Percentiles rank a stretch among this genome's conserved stretches.
Evolutionary conservation across 1,140 invertebrate species (phyloP).

Genomic region (Drosophila nannoptera): DNA sequence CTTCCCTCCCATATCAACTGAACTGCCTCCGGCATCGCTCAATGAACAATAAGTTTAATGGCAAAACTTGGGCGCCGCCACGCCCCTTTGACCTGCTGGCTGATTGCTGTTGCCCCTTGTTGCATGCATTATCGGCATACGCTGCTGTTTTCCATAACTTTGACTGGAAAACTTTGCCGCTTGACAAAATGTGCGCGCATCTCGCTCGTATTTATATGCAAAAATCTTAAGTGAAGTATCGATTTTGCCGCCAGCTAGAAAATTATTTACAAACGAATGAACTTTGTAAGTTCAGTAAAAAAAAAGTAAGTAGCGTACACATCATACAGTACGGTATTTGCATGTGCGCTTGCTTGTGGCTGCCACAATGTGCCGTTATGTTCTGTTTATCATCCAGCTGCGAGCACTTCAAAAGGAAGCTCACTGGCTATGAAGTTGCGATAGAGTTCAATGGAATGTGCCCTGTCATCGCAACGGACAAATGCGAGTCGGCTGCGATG

Average conservation of each 20-base stretch:
- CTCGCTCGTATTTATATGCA: constrained; percentile 52
- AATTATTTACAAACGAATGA: constrained; percentile 76
- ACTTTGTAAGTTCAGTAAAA: constrained; percentile 64
- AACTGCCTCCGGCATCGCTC: background rate
- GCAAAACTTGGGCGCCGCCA: constrained; percentile 34
- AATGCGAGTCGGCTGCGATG: background rate
- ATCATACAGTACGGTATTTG: constrained; percentile 33
- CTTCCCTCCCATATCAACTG: background rate
- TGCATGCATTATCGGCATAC: constrained; percentile 67
- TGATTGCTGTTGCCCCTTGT: constrained; percentile 14
- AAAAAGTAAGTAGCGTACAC: constrained; percentile 9
- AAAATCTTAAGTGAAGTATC: constrained; percentile 74
- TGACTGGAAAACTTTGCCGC: constrained; percentile 59
- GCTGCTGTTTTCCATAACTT: constrained; percentile 64
- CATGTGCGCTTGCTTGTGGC: constrained; percentile 40
- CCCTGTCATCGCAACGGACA: constrained; percentile 14
- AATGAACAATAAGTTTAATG: constrained; percentile 56
- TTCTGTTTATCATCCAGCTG: constrained; percentile 60
- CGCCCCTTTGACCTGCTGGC: background rate
- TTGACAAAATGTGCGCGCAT: constrained; percentile 61
- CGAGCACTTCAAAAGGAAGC: constrained; percentile 51
- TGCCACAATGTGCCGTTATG: constrained; percentile 31
- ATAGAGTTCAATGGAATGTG: constrained; percentile 22
- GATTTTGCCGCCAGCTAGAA: constrained; percentile 68
- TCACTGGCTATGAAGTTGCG: constrained; percentile 30